Conservation (phyloP, 2,113 vertebrate species). For the Gobiocypris rarus region DNA sequence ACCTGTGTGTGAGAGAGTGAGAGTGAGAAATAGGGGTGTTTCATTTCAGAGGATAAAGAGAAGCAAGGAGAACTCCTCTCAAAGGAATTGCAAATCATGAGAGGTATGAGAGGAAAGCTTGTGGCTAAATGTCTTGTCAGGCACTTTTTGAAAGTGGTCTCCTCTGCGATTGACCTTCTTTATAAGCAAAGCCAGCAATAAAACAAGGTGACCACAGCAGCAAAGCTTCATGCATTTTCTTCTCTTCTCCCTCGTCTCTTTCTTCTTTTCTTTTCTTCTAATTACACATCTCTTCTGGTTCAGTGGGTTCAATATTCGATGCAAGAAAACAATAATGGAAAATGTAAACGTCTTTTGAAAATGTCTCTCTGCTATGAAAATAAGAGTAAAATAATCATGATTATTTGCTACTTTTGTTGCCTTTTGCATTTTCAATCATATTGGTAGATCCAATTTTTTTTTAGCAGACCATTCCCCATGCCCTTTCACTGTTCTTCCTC, state of each 20-base stretch:
- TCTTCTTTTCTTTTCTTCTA: slow-evolving; percentile 33
- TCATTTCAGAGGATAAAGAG: slow-evolving; percentile 51
- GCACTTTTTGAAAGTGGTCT: slow-evolving; percentile 32
- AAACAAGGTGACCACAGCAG: slow-evolving; percentile 24
- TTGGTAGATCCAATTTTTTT: not conserved
- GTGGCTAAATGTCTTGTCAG: slow-evolving; percentile 51
- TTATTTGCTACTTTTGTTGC: not conserved
- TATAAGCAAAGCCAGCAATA: slow-evolving; percentile 25
- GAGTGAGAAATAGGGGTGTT: slow-evolving; percentile 16
- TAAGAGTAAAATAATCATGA: not conserved
- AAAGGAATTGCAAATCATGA: slow-evolving; percentile 45
- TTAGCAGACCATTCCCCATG: not conserved
- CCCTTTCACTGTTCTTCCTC: slow-evolving; percentile 14
- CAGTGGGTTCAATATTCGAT: not conserved
- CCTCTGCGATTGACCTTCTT: slow-evolving; percentile 29
- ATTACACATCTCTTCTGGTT: not conserved
- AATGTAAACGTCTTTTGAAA: not conserved
- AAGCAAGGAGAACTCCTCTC: slow-evolving; percentile 42
- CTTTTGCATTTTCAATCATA: slow-evolving; percentile 20
- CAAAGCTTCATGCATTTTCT: not conserved
- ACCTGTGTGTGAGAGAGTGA: not conserved
- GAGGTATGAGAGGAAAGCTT: slow-evolving; percentile 36
- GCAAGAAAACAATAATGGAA: not conserved
- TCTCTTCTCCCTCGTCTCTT: slow-evolving; percentile 29
- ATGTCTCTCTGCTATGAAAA: not conserved